Evolutionary conservation across 1,140 invertebrate genomes (phyloP), one percentile per base, ranked within the genome.

Genomic region (Aphelenchoides avenae): DNA sequence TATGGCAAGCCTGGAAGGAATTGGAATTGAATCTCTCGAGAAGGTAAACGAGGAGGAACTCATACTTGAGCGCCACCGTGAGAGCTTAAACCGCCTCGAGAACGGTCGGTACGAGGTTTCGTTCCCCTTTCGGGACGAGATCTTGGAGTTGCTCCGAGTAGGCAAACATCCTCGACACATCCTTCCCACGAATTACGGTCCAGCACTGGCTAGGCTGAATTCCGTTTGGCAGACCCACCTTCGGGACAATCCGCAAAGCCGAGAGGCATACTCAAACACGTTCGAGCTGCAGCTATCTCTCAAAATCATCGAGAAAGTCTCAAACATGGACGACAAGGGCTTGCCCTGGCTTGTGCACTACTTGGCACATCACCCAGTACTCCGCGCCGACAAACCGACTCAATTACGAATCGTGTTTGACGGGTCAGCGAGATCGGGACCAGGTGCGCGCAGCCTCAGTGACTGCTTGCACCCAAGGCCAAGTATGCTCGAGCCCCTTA

Each of bases 281-380:
- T n/a, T n/a, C n/a, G n/a, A n/a, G n/a, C n/a, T n/a, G 13, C 47
- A 49, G 6, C 6, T 49, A 18, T 11, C 22, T 15, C 30, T n/a
- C 13, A 40, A 40, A 5, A 49, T 49, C n/a, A 49, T 49, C 5
- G 47, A 49, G 37, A 36, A 49, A 49, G 29, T 49, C 24, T 24
- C 30, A 0, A n/a, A 49, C n/a, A n/a, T n/a, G n/a, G n/a, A n/a
- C n/a, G n/a, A n/a, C 15, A 15, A 4, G 2, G 39, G 13, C 5
- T 36, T 7, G 0, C 7, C 7, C 1, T 30, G 29, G 3, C n/a
- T 26, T n/a, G 15, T 6, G n/a, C 57, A 63, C 73, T 73, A 81
- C 77, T 73, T 81, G 9, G 78, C 80, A 3, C 80, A 81, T 71
- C 79, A 81, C 31, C 52, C 51, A 0, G 76, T 81, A n/a, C n/a